A percentile compares a stretch with the other conserved stretches of the same genome.
Evolutionary conservation across 2,797 vertebrate species (phyloP).

Genomic region (Poeciliopsis paucimaculata): DNA sequence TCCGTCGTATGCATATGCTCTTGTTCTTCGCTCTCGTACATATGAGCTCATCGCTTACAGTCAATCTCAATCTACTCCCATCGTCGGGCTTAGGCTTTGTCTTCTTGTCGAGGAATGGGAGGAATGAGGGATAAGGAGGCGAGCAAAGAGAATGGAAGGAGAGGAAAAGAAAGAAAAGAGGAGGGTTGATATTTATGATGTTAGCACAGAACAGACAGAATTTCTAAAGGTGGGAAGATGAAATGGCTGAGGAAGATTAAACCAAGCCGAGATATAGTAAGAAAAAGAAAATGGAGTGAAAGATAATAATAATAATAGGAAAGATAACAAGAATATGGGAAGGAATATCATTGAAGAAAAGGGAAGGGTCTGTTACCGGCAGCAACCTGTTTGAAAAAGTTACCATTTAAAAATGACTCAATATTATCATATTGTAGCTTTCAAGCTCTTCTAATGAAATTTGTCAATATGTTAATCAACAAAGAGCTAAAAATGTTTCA

Average conservation of each 20-base stretch:
- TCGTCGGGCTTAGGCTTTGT: slow-evolving; percentile 14
- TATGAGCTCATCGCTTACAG: slow-evolving; percentile 5
- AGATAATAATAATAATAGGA: background rate
- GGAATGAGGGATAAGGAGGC: background rate
- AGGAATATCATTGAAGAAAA: background rate
- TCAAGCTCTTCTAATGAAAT: background rate
- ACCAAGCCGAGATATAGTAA: background rate
- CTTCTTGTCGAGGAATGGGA: slow-evolving; percentile 12
- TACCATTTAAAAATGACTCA: background rate
- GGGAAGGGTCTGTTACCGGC: background rate
- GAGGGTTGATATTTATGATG: slow-evolving; percentile 52
- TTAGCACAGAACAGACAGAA: slow-evolving; percentile 16
- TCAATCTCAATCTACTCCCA: slow-evolving; percentile 54
- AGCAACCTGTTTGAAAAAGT: background rate
- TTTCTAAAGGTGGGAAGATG: slow-evolving; percentile 4
- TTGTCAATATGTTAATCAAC: too few relatives aligned
- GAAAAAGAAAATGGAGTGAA: background rate
- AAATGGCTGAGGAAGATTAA: background rate
- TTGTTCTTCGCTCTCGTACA: slow-evolving; percentile 18
- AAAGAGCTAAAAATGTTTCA: background rate
- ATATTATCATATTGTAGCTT: background rate
- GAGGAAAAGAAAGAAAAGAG: background rate
- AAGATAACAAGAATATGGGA: background rate
- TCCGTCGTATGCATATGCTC: slow-evolving; percentile 6
- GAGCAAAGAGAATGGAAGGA: slow-evolving; percentile 2